These are phyloP conservation scores for Apis florea DNA, from an alignment of 1,140 invertebrate species.

Conservation along the genomic window DNA sequence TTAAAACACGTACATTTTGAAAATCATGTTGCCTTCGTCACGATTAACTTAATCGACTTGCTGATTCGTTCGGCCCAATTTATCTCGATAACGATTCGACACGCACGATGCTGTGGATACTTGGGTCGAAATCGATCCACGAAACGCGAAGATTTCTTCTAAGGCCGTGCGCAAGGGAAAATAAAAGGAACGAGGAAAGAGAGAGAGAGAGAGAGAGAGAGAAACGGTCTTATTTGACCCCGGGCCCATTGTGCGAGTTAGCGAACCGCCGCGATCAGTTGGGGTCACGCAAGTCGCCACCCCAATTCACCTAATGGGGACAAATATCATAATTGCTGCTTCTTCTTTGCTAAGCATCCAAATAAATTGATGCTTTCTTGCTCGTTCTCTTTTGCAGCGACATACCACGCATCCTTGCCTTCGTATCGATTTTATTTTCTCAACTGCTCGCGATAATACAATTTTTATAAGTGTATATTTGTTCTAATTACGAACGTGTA, in stretches of 20 bases:
- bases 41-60: slow-evolving; percentile 50
- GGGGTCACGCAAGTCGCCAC: slow-evolving; percentile 74
- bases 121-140: not conserved
- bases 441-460: no score
- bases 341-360: slow-evolving; percentile 71
- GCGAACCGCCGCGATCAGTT: slow-evolving; percentile 73
- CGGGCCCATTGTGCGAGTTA: slow-evolving; percentile 76
- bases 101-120: not conserved
- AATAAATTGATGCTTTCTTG: slow-evolving; percentile 71
- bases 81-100: slow-evolving; percentile 31
- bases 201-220: slow-evolving; percentile 49
- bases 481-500: no score
- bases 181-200: slow-evolving; percentile 51
- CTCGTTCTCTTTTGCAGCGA: slow-evolving; percentile 22
- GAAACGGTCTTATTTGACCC: slow-evolving; percentile 76
- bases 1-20: not conserved
- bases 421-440: not conserved
- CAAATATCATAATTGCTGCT: slow-evolving; percentile 76
- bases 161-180: slow-evolving; percentile 13
- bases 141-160: slow-evolving; percentile 27
- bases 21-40: slow-evolving; percentile 36
- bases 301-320: slow-evolving; percentile 76
- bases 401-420: not conserved
- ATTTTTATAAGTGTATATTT: no score
- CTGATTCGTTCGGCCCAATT: slow-evolving; percentile 63